phyloP scores from a whole-genome alignment of 1,140 invertebrate genomes.

The Neodiprion lecontei region DNA sequence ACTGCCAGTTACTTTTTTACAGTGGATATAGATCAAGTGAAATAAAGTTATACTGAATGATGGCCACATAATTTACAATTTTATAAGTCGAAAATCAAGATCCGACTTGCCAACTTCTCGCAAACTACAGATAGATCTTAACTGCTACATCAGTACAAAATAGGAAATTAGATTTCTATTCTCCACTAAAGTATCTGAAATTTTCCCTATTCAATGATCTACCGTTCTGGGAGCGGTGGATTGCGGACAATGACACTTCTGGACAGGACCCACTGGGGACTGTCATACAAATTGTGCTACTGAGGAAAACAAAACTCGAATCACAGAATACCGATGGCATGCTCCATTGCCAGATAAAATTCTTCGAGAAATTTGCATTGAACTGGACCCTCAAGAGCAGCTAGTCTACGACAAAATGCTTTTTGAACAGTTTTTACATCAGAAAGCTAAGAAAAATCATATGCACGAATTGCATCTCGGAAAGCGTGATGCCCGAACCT shows the following conservation, averaged over 20 bases:
- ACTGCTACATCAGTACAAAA: slow-evolving; percentile 97
- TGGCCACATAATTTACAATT: slow-evolving; percentile 90
- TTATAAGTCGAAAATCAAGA: slow-evolving; percentile 76
- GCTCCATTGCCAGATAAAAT: slow-evolving; percentile 73
- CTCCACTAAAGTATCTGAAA: slow-evolving; percentile 83
- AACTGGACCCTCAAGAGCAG: slow-evolving; percentile 74
- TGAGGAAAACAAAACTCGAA: slow-evolving; percentile 85
- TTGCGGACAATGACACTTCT: slow-evolving; percentile 77
- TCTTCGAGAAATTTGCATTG: slow-evolving; percentile 64
- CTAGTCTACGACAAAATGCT: slow-evolving; percentile 80
- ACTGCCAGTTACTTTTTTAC: slow-evolving; percentile 13
- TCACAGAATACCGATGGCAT: slow-evolving; percentile 68
- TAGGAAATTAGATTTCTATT: slow-evolving; percentile 87
- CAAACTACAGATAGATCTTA: slow-evolving; percentile 79
- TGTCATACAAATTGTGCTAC: slow-evolving; percentile 80
- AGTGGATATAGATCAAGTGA: slow-evolving; percentile 73
- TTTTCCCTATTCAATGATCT: slow-evolving; percentile 89
- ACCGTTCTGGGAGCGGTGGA: slow-evolving; percentile 68
- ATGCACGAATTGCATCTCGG: slow-evolving; percentile 36
- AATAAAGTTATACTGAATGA: slow-evolving; percentile 91
- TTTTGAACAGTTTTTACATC: slow-evolving; percentile 78
- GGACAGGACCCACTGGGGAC: slow-evolving; percentile 77
- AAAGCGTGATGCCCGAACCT: slow-evolving; percentile 34
- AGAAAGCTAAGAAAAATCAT: slow-evolving; percentile 73
- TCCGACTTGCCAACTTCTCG: slow-evolving; percentile 72